A percentile compares a stretch with the other conserved stretches of the same genome.
Conservation (phyloP, 1,140 invertebrate species). For the Drosophila ambigua region DNA sequence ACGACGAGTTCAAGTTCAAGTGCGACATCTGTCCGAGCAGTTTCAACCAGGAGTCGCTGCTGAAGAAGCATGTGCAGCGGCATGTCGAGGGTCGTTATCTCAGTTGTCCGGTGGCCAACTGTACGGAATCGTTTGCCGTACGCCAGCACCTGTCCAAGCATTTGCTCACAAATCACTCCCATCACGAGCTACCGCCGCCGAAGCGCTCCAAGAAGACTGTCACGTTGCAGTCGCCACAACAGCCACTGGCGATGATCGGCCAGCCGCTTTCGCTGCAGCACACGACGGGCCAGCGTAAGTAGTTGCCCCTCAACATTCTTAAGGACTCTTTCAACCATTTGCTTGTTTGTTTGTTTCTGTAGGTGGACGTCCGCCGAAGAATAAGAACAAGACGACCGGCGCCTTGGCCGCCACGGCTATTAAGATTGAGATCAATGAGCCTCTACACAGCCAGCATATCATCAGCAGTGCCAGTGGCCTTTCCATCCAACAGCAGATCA, state of each 20-base stretch:
- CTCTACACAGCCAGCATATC: conserved; percentile 79
- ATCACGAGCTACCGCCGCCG: conserved; percentile 78
- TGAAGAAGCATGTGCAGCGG: conserved; percentile 83
- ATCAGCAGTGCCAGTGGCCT: conserved; percentile 79
- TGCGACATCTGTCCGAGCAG: conserved; percentile 83
- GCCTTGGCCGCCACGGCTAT: conserved; percentile 69
- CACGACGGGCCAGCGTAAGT: conserved; percentile 79
- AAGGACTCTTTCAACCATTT: background rate
- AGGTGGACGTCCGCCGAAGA: conserved; percentile 80
- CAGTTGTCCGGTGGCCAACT: conserved; percentile 79
- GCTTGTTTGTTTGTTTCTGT: background rate
- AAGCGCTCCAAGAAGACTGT: conserved; percentile 81
- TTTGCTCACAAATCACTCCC: conserved; percentile 79
- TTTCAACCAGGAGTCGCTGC: conserved; percentile 81
- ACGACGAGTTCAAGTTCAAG: conserved; percentile 83
- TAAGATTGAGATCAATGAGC: conserved; percentile 80
- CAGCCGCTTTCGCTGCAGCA: conserved; percentile 77
- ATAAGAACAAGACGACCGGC: conserved; percentile 68
- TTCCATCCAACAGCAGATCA: conserved; percentile 80
- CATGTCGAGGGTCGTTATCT: conserved; percentile 83
- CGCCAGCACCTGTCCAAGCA: conserved; percentile 83
- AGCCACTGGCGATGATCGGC: conserved; percentile 77
- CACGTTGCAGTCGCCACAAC: conserved; percentile 70
- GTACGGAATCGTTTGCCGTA: conserved; percentile 80
- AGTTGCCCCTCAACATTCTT: background rate